phyloP scores from a whole-genome alignment of 2,888 invertebrate species.

The Dicranocentrus wangi region DNA sequence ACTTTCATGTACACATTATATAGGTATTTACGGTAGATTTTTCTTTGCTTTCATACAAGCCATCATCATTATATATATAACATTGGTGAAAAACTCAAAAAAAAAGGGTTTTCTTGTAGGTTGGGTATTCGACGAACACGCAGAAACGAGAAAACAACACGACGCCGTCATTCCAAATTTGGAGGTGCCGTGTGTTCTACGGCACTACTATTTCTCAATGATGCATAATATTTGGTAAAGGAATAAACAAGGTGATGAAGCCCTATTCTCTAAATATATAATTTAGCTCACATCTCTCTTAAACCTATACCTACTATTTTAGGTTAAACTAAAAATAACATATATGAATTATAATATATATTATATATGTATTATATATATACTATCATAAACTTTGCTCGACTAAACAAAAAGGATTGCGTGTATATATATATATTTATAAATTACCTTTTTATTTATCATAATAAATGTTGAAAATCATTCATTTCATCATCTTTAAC shows the following conservation, averaged over 20 bases:
- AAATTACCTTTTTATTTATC: too few relatives aligned
- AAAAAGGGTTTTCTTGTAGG: too few relatives aligned
- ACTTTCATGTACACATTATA: constrained; percentile 25
- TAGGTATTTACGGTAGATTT: constrained; percentile 3
- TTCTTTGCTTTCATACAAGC: constrained; percentile 12
- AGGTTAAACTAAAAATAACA: not conserved
- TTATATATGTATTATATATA: constrained; percentile 14
- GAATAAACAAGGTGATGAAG: not conserved
- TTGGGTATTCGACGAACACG: too few relatives aligned
- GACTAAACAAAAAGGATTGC: constrained; percentile 36
- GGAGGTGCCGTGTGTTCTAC: not conserved
- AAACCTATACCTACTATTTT: not conserved
- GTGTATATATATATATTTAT: too few relatives aligned
- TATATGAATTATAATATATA: not conserved
- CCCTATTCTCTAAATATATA: too few relatives aligned
- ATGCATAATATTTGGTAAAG: constrained; percentile 7
- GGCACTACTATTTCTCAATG: not conserved
- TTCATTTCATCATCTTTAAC: constrained; percentile 33
- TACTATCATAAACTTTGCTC: not conserved
- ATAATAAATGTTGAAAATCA: constrained; percentile 23
- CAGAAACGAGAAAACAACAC: too few relatives aligned
- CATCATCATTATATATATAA: constrained; percentile 3
- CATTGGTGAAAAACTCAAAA: too few relatives aligned
- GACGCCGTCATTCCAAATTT: not conserved
- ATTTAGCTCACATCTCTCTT: not conserved